Evolutionary conservation across 2,797 vertebrate species (phyloP).

Genomic region (Danio choprae): DNA sequence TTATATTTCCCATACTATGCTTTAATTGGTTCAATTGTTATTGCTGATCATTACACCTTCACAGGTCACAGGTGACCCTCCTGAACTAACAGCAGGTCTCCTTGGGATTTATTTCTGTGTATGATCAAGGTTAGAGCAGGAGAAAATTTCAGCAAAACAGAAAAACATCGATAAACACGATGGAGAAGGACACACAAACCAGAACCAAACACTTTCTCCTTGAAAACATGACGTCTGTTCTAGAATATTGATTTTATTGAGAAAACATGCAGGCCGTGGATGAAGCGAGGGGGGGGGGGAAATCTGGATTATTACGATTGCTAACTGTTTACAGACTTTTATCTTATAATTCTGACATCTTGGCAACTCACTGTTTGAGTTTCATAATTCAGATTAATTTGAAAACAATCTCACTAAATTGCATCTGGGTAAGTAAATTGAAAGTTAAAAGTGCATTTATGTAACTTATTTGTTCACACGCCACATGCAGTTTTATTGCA

Average conservation of each 20-base stretch:
- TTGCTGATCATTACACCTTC: conserved; percentile 36
- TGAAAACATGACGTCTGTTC: neutral
- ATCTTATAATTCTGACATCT: too few species aligned
- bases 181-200: neutral
- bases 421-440: too few species aligned
- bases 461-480: too few species aligned
- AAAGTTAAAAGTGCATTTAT: too few species aligned
- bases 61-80: conserved; percentile 23
- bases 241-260: neutral
- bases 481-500: too few species aligned
- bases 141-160: neutral
- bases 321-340: too few species aligned
- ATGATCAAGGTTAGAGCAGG: neutral
- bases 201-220: neutral
- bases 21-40: neutral
- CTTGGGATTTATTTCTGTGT: neutral
- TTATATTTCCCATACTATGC: neutral
- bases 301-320: too few species aligned
- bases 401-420: too few species aligned
- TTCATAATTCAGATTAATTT: too few species aligned
- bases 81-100: conserved; percentile 29
- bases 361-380: too few species aligned
- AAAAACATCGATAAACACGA: conserved; percentile 8
- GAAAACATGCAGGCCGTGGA: neutral
- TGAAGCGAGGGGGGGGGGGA: too few species aligned